A percentile compares a stretch with the other conserved stretches of the same genome.
These are phyloP conservation scores for Falco biarmicus DNA, from an alignment of 2,797 vertebrate species.

Conservation along the genomic window DNA sequence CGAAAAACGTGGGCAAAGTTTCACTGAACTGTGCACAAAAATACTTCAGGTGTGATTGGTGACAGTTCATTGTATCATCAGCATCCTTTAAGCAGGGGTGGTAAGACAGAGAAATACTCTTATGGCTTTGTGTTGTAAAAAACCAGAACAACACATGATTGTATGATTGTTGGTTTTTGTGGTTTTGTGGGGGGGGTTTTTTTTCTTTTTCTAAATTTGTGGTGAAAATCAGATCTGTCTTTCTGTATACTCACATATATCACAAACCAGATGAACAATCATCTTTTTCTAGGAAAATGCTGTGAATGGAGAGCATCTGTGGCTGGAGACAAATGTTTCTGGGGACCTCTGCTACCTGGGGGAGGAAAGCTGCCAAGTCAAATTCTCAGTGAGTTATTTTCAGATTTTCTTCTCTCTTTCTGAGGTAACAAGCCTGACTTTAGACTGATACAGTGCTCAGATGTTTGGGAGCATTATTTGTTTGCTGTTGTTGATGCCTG, in stretches of 20 bases:
- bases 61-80: neutral
- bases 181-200: neutral
- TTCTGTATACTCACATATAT: neutral
- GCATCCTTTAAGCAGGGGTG: neutral
- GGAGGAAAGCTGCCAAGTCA: slow-evolving; percentile 93
- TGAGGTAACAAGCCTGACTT: slow-evolving; percentile 3
- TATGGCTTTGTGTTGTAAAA: neutral
- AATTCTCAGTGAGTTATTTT: slow-evolving; percentile 91
- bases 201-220: neutral
- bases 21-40: neutral
- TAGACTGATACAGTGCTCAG: neutral
- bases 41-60: neutral
- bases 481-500: neutral
- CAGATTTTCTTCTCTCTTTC: neutral
- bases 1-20: neutral
- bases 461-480: neutral
- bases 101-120: neutral
- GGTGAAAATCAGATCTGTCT: neutral
- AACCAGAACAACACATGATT: neutral
- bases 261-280: neutral
- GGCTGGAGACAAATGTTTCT: slow-evolving; percentile 97
- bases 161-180: neutral
- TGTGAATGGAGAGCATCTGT: slow-evolving; percentile 94
- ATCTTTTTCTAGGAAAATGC: slow-evolving; percentile 88
- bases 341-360: slow-evolving; percentile 97